Percentiles rank a stretch among this genome's conserved stretches.
phyloP scores from a whole-genome alignment of 2,113 vertebrate genomes.

The Turnix velox region DNA sequence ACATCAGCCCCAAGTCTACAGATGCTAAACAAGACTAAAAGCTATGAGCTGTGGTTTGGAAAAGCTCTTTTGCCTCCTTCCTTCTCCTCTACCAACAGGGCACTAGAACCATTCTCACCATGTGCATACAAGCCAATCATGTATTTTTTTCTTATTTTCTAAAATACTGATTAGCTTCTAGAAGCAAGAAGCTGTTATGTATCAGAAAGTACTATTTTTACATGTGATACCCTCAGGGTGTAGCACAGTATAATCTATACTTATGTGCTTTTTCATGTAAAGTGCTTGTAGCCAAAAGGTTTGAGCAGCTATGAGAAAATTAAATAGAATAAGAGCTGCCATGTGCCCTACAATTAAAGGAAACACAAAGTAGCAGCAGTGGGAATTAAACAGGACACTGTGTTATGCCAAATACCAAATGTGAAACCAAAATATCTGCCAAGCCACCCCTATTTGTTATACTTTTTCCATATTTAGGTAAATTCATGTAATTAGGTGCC shows the following conservation, averaged over 20 bases:
- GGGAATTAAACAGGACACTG: conserved; percentile 82
- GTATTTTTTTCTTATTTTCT: conserved; percentile 53
- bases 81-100: background rate
- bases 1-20: background rate
- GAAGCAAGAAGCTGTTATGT: conserved; percentile 43
- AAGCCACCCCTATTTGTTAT: conserved; percentile 79
- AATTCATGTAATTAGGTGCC: conserved; percentile 76
- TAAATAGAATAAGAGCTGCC: conserved; percentile 75
- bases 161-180: background rate
- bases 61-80: background rate
- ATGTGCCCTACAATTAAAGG: conserved; percentile 82
- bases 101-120: background rate
- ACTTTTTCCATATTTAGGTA: conserved; percentile 83
- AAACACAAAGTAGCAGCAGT: conserved; percentile 84
- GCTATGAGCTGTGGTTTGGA: background rate
- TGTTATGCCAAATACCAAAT: conserved; percentile 78
- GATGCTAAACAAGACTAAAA: background rate
- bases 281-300: conserved; percentile 55
- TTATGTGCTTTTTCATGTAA: conserved; percentile 57
- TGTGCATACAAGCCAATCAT: background rate
- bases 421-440: conserved; percentile 81
- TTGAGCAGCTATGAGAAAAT: conserved; percentile 69
- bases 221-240: conserved; percentile 47
- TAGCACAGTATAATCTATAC: conserved; percentile 67
- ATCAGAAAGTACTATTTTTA: conserved; percentile 72